Conservation (phyloP, 2,797 vertebrate species). For the Caiman crocodilus region DNA sequence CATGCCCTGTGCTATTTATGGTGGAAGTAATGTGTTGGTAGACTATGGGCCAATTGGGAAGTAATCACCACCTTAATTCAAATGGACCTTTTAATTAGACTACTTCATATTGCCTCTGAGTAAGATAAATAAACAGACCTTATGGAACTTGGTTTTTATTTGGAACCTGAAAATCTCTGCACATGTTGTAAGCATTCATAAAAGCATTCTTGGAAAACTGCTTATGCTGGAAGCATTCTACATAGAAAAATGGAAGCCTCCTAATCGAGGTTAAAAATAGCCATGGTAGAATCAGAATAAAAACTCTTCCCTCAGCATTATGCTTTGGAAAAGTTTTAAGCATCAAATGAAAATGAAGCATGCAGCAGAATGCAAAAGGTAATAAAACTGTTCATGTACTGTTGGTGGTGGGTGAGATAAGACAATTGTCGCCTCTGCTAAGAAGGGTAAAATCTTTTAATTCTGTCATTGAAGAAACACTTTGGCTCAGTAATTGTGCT, state of each 20-base stretch:
- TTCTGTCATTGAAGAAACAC: constrained; percentile 47
- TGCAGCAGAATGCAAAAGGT: constrained; percentile 28
- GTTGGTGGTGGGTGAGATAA: constrained; percentile 23
- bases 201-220: constrained; percentile 16
- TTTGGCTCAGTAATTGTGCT: constrained; percentile 28
- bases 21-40: not conserved
- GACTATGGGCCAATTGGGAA: constrained; percentile 23
- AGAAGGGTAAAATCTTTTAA: constrained; percentile 42
- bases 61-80: constrained; percentile 6
- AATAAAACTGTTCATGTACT: constrained; percentile 50
- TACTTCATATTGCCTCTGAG: not conserved
- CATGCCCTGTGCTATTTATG: constrained; percentile 16
- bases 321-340: constrained; percentile 4
- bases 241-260: not conserved
- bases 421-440: constrained; percentile 7
- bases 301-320: not conserved
- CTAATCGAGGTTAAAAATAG: constrained; percentile 32
- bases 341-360: not conserved
- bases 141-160: not conserved
- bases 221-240: not conserved
- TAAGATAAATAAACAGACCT: not conserved
- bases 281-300: constrained; percentile 25
- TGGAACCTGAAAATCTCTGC: not conserved
- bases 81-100: constrained; percentile 1
- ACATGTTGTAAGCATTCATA: not conserved